Conservation (phyloP, 2,888 invertebrate genomes). For the Phoenoteleia sp. region DNA sequence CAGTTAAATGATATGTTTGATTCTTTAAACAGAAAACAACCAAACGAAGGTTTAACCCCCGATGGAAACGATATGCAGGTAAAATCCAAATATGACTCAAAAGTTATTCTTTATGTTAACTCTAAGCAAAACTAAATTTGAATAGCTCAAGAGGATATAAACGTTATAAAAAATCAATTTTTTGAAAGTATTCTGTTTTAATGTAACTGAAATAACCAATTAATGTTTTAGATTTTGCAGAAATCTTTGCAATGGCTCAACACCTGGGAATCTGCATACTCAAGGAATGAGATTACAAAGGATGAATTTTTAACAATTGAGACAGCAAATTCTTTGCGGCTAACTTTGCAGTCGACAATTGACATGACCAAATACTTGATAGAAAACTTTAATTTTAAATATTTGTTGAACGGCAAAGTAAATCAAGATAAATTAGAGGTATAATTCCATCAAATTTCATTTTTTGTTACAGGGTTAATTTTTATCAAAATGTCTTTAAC, state of each 20-base stretch:
- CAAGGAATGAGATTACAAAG: background rate
- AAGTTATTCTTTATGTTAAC: too few species aligned
- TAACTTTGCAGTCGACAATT: conserved; percentile 48
- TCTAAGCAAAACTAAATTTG: too few species aligned
- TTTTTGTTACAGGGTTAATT: too few species aligned
- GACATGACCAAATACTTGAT: conserved; percentile 59
- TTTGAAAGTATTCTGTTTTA: too few species aligned
- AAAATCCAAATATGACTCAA: too few species aligned
- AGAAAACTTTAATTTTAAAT: background rate
- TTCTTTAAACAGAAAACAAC: background rate
- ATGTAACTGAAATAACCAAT: too few species aligned
- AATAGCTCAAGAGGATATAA: too few species aligned
- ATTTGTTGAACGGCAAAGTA: background rate
- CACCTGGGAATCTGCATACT: conserved; percentile 4
- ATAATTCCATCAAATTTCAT: background rate
- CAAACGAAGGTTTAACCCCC: background rate
- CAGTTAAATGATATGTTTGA: too few species aligned
- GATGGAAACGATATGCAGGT: background rate
- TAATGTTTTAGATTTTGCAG: conserved; percentile 19
- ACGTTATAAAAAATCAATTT: too few species aligned
- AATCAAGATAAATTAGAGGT: background rate
- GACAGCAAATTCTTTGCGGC: conserved; percentile 35
- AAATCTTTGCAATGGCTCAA: conserved; percentile 8
- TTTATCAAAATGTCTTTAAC: background rate
- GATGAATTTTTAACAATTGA: conserved; percentile 38